Evolutionary conservation across 2,888 invertebrate species (phyloP).

Genomic region (Apamea sordens): DNA sequence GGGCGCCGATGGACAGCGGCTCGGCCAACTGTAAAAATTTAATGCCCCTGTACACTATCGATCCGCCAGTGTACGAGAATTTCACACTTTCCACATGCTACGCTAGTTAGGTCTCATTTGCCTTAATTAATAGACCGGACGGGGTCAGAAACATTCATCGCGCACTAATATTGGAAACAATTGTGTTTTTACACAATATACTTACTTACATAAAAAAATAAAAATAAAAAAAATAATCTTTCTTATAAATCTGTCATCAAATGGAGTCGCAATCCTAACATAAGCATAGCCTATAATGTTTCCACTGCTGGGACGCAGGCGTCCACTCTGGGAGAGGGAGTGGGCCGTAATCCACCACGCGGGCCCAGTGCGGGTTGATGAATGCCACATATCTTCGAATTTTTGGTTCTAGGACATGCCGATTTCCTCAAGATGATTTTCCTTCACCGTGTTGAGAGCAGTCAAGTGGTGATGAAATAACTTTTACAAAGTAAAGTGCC

Average conservation of each 20-base stretch:
- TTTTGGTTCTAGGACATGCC: neutral
- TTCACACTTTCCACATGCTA: constrained; percentile 59
- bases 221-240: neutral
- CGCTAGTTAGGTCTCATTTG: constrained; percentile 44
- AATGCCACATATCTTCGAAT: neutral
- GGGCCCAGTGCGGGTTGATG: neutral
- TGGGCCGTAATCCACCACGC: neutral
- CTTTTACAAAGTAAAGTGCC: neutral
- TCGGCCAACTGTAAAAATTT: constrained; percentile 79
- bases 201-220: too few species aligned
- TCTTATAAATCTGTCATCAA: neutral
- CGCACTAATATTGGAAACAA: neutral
- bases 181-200: neutral
- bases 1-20: constrained; percentile 68
- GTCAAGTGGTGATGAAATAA: neutral
- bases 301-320: neutral
- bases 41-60: constrained; percentile 78
- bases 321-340: neutral
- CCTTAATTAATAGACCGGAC: constrained; percentile 28
- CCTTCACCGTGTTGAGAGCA: neutral
- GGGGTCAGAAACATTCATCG: neutral
- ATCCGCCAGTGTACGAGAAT: constrained; percentile 64
- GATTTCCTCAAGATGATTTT: too few species aligned
- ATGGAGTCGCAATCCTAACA: neutral
- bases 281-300: neutral